A percentile compares a stretch with the other conserved stretches of the same genome.
Evolutionary conservation across 1,140 invertebrate species (phyloP).

Genomic region (Oscheius sp.): DNA sequence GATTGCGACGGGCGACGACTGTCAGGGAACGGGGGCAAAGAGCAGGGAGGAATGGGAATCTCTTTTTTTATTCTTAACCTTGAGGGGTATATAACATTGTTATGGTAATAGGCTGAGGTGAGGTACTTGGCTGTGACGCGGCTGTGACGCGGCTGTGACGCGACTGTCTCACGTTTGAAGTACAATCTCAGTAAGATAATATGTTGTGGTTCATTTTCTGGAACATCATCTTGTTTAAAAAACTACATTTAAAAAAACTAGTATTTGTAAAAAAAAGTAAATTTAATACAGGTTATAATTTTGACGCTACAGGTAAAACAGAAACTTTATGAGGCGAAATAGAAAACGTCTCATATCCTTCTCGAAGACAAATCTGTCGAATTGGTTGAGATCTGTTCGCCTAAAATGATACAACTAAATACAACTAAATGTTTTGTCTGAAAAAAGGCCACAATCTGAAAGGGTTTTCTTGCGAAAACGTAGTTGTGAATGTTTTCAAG

Average conservation of each 20-base stretch:
- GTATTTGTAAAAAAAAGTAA: neutral
- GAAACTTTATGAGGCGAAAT: neutral
- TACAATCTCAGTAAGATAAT: too few species aligned
- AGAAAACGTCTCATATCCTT: too few species aligned
- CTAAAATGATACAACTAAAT: too few species aligned
- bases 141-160: neutral
- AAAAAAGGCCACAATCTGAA: too few species aligned
- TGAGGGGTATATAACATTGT: neutral
- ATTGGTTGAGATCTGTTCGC: too few species aligned
- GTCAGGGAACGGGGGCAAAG: too few species aligned
- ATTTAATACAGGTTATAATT: neutral
- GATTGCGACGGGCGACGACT: neutral
- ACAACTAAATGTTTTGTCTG: too few species aligned
- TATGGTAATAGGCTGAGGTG: neutral
- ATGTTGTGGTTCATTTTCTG: too few species aligned
- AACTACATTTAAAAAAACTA: neutral
- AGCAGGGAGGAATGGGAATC: neutral
- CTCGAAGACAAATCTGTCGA: too few species aligned
- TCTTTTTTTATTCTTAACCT: neutral
- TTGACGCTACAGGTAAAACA: neutral
- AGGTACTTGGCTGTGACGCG: neutral
- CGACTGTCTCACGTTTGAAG: neutral
- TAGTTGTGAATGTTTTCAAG: too few species aligned
- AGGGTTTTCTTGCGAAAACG: too few species aligned
- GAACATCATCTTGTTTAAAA: too few species aligned